These are phyloP conservation scores for Trissolcus brochymenae DNA, from an alignment of 2,888 invertebrate genomes.

Conservation along the genomic window DNA sequence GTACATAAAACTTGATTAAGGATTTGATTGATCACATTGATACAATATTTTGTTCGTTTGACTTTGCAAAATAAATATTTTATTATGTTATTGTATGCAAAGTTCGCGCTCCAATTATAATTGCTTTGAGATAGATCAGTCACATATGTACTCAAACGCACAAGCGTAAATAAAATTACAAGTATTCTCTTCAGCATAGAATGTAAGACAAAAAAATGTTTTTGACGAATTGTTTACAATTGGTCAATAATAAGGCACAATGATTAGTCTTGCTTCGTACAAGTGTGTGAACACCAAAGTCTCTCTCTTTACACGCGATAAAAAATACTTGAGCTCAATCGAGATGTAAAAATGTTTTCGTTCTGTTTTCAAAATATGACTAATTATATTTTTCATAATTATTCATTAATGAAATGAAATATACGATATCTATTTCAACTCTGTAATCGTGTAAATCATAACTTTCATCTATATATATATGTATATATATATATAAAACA, in stretches of 20 bases:
- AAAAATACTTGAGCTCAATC: constrained; percentile 3
- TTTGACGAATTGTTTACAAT: constrained; percentile 53
- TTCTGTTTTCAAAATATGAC: no score
- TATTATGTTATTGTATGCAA: constrained; percentile 11
- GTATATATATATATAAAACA: no score
- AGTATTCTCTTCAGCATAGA: not conserved
- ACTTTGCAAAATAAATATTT: not conserved
- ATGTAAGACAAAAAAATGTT: constrained; percentile 15
- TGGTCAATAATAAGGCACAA: constrained; percentile 52
- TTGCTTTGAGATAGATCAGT: constrained; percentile 36
- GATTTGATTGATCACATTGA: not conserved
- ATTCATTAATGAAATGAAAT: no score
- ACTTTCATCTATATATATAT: not conserved
- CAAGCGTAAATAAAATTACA: constrained; percentile 13
- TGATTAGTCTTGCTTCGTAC: constrained; percentile 45
- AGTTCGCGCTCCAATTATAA: constrained; percentile 25
- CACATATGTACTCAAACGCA: constrained; percentile 23
- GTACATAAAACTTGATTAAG: constrained; percentile 5
- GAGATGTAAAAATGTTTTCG: constrained; percentile 3
- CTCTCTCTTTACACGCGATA: not conserved
- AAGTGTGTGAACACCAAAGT: constrained; percentile 35
- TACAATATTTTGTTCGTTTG: no score
- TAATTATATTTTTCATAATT: no score
- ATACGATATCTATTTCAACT: not conserved
- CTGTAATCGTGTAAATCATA: constrained; percentile 11